phyloP scores from a whole-genome alignment of 1,140 invertebrate genomes.

The Zaprionus ghesquierei region DNA sequence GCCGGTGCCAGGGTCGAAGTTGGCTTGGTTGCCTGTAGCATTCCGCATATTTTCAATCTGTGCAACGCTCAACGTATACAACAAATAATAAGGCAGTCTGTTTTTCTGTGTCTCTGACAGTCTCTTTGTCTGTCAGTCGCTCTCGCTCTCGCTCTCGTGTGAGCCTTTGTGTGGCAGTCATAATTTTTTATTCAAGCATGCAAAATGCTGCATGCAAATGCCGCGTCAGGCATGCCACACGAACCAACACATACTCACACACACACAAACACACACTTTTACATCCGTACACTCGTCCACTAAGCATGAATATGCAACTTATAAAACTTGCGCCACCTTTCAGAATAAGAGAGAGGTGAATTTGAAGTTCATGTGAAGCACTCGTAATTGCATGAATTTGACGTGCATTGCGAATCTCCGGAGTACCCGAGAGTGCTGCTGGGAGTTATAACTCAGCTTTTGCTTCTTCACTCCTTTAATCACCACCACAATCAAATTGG shows the following conservation, averaged over 20 bases:
- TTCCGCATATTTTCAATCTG: slow-evolving; percentile 71
- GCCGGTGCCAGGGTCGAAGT: slow-evolving; percentile 1
- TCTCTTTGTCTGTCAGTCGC: slow-evolving; percentile 17
- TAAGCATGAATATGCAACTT: slow-evolving; percentile 37
- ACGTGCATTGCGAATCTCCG: slow-evolving; percentile 44
- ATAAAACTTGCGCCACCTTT: slow-evolving; percentile 21
- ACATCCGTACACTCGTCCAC: too few species aligned
- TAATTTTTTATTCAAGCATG: slow-evolving; percentile 80
- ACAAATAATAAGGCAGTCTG: slow-evolving; percentile 70
- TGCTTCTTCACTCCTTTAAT: too few species aligned
- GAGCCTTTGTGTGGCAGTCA: slow-evolving; percentile 72
- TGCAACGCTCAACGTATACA: slow-evolving; percentile 70
- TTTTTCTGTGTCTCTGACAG: slow-evolving; percentile 14
- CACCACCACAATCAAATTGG: neutral
- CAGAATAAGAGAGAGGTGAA: slow-evolving; percentile 4
- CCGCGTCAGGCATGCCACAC: slow-evolving; percentile 33
- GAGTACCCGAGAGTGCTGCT: neutral
- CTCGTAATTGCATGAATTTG: slow-evolving; percentile 56
- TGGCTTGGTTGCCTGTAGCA: too few species aligned
- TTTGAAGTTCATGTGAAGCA: slow-evolving; percentile 52
- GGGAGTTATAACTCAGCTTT: neutral
- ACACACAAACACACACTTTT: neutral
- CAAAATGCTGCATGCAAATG: slow-evolving; percentile 79
- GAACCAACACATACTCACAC: slow-evolving; percentile 19
- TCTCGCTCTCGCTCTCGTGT: slow-evolving; percentile 15